Conservation (phyloP, 2,888 invertebrate species). For the Cosmia pyralina region DNA sequence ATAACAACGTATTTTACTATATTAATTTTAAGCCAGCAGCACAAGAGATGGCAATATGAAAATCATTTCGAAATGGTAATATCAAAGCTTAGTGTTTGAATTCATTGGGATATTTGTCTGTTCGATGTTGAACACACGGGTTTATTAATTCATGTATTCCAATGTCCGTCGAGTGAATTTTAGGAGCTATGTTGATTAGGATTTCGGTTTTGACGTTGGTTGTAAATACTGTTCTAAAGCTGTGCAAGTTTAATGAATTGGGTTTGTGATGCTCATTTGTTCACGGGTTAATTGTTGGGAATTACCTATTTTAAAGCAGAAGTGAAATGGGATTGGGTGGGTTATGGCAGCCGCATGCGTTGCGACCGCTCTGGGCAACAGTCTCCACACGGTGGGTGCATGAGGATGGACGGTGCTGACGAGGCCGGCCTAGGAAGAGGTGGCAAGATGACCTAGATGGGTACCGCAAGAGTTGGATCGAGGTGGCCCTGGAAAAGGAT, state of each 20-base stretch:
- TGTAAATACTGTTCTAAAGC: conserved; percentile 28
- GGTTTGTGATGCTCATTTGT: conserved; percentile 11
- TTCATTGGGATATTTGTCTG: conserved; percentile 40
- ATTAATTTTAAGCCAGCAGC: conserved; percentile 70
- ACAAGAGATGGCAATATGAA: conserved; percentile 41
- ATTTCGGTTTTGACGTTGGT: conserved; percentile 22
- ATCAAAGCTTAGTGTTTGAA: conserved; percentile 38
- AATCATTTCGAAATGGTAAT: conserved; percentile 53
- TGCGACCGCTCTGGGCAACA: too few species aligned
- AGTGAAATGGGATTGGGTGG: too few species aligned
- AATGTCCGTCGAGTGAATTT: conserved; percentile 48
- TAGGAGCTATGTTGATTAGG: conserved; percentile 42
- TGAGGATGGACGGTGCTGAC: too few species aligned
- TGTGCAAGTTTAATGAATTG: conserved; percentile 3
- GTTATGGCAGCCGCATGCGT: too few species aligned
- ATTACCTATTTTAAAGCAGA: neutral
- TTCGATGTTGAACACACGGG: conserved; percentile 32
- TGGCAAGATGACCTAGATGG: too few species aligned
- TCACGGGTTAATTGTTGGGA: neutral
- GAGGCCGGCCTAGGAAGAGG: too few species aligned
- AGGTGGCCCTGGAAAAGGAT: too few species aligned
- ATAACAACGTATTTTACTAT: conserved; percentile 73
- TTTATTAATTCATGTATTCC: conserved; percentile 54
- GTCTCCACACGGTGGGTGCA: too few species aligned
- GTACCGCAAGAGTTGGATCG: too few species aligned